phyloP scores from a whole-genome alignment of 2,113 vertebrate genomes.

The Apodemus speciosus region DNA sequence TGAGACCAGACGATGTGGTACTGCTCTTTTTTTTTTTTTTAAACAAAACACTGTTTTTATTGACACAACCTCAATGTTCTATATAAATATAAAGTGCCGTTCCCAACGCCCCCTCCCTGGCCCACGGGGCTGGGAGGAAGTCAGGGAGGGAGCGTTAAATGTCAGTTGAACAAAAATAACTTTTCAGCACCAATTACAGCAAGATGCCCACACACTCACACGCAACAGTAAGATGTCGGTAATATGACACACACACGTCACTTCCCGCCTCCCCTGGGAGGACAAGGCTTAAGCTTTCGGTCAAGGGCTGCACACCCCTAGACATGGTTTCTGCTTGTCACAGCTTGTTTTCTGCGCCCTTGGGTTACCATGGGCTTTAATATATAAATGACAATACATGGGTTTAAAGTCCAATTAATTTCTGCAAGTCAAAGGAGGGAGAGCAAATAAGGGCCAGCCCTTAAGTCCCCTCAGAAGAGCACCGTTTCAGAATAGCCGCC shows the following conservation, averaged over 20 bases:
- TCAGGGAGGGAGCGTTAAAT: constrained; percentile 63
- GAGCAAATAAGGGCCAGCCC: constrained; percentile 40
- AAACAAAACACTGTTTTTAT: constrained; percentile 79
- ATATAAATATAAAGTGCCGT: constrained; percentile 84
- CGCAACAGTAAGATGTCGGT: not conserved
- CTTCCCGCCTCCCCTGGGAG: not conserved
- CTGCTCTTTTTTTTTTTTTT: constrained; percentile 29
- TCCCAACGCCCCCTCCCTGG: constrained; percentile 47
- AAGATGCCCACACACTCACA: not conserved
- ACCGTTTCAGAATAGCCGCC: constrained; percentile 57
- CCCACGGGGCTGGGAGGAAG: constrained; percentile 68
- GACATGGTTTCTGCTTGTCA: constrained; percentile 56
- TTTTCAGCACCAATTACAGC: constrained; percentile 38
- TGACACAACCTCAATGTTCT: constrained; percentile 58
- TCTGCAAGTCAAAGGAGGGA: not conserved
- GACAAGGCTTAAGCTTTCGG: constrained; percentile 8
- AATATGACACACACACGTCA: fast-evolving
- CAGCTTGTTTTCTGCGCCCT: constrained; percentile 62
- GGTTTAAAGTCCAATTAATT: constrained; percentile 38
- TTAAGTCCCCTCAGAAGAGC: constrained; percentile 61
- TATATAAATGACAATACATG: not conserved
- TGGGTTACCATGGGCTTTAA: constrained; percentile 32
- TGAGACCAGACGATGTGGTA: not conserved
- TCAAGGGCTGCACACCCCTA: not conserved
- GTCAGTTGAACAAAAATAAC: constrained; percentile 66